Evolutionary conservation across 1,140 invertebrate species (phyloP).

Genomic region (Dendrolimus kikuchii): DNA sequence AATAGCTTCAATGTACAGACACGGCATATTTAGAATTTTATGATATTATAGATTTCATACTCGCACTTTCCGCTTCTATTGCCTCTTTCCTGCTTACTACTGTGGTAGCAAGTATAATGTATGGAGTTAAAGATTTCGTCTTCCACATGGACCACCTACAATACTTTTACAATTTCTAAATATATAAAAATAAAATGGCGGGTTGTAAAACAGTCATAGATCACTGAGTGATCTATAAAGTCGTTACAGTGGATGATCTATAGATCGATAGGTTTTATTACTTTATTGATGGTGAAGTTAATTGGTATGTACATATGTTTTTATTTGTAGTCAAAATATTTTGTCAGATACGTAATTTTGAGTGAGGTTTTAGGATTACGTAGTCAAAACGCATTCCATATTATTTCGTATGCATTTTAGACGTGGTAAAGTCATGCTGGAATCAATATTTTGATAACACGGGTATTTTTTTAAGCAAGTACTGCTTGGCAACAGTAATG

Average conservation of each 20-base stretch:
- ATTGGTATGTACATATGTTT: constrained; percentile 1
- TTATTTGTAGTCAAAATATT: constrained; percentile 2
- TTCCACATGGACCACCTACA: constrained; percentile 22
- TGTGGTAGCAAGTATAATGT: too few species aligned
- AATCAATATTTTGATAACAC: constrained; percentile 1
- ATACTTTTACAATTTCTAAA: constrained; percentile 16
- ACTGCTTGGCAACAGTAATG: constrained; percentile 1
- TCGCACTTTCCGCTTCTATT: too few species aligned
- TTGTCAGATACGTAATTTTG: neutral
- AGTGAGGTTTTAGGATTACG: neutral
- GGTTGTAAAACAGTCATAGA: constrained; percentile 23
- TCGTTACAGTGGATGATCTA: constrained; percentile 17
- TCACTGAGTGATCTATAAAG: constrained; percentile 20
- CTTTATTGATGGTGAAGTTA: constrained; percentile 13
- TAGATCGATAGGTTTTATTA: constrained; percentile 27
- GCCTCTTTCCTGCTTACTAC: too few species aligned
- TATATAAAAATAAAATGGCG: constrained; percentile 17
- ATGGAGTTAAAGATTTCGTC: constrained; percentile 14
- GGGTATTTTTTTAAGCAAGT: constrained; percentile 1
- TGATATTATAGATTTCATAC: too few species aligned
- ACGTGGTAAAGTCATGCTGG: neutral
- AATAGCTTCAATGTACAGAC: too few species aligned
- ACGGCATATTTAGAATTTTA: too few species aligned
- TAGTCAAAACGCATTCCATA: neutral
- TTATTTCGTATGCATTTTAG: neutral